A percentile compares a stretch with the other conserved stretches of the same genome.
Conservation (phyloP, 2,888 invertebrate species). For the Leptopterna dolabrata region DNA sequence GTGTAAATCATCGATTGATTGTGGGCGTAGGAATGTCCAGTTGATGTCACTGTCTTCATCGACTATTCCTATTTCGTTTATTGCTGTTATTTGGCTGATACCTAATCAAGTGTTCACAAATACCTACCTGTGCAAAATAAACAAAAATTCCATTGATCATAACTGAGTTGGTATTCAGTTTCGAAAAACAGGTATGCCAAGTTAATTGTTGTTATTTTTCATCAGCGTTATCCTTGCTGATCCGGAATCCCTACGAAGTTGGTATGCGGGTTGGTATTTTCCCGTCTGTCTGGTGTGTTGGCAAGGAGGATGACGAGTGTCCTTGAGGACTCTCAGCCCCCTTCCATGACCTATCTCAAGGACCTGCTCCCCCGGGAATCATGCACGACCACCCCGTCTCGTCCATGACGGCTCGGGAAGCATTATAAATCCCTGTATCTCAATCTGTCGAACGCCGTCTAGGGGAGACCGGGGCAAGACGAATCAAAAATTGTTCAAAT, state of each 20-base stretch:
- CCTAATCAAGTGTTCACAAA: too few species aligned
- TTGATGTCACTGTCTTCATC: too few species aligned
- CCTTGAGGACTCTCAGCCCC: background rate
- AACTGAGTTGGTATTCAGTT: background rate
- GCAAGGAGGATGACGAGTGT: background rate
- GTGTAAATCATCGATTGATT: background rate
- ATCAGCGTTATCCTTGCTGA: background rate
- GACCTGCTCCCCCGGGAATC: constrained; percentile 9
- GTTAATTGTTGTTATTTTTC: too few species aligned
- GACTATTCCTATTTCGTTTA: too few species aligned
- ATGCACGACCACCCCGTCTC: background rate
- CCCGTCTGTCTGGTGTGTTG: background rate
- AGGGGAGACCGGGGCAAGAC: too few species aligned
- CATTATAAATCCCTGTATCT: background rate
- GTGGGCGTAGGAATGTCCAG: background rate
- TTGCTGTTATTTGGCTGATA: too few species aligned
- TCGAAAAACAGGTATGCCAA: background rate
- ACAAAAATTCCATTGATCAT: too few species aligned
- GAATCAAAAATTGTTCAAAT: too few species aligned
- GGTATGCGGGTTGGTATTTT: background rate
- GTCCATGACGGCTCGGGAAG: background rate
- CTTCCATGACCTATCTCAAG: constrained; percentile 40
- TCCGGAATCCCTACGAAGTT: too few species aligned
- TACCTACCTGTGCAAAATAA: too few species aligned
- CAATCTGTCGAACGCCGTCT: background rate